Percentiles rank a stretch among this genome's conserved stretches.
Evolutionary conservation across 2,113 vertebrate genomes (phyloP).

Genomic region (Recurvirostra avosetta): DNA sequence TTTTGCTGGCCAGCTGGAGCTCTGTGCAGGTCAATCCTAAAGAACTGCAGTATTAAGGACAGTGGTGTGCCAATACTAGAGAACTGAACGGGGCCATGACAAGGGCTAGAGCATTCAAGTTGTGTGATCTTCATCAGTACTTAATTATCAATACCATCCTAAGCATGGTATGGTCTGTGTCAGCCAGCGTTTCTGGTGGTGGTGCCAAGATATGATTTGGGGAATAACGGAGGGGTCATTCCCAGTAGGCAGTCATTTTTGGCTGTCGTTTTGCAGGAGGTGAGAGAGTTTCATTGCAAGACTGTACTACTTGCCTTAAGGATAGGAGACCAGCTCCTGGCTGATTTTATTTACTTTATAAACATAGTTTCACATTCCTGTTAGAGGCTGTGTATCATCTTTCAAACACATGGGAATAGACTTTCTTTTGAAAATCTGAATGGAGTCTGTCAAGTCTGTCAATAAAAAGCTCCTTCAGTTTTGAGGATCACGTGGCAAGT

Average conservation of each 20-base stretch:
- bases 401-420: background rate
- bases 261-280: background rate
- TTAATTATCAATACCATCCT: background rate
- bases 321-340: background rate
- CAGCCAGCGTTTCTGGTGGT: background rate
- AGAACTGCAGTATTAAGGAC: background rate
- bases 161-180: background rate
- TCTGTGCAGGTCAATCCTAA: rapidly evolving
- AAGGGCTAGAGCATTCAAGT: rapidly evolving
- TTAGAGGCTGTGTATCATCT: background rate
- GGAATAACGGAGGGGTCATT: background rate
- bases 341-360: background rate
- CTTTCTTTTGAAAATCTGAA: background rate
- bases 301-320: background rate
- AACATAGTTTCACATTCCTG: rapidly evolving
- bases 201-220: background rate
- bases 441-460: background rate
- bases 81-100: background rate
- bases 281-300: background rate
- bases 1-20: background rate
- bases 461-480: background rate
- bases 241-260: background rate
- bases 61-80: background rate
- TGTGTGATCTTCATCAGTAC: background rate
- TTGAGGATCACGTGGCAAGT: rapidly evolving